phyloP scores from a whole-genome alignment of 2,888 invertebrate genomes.

The Bellardia bayeri region DNA sequence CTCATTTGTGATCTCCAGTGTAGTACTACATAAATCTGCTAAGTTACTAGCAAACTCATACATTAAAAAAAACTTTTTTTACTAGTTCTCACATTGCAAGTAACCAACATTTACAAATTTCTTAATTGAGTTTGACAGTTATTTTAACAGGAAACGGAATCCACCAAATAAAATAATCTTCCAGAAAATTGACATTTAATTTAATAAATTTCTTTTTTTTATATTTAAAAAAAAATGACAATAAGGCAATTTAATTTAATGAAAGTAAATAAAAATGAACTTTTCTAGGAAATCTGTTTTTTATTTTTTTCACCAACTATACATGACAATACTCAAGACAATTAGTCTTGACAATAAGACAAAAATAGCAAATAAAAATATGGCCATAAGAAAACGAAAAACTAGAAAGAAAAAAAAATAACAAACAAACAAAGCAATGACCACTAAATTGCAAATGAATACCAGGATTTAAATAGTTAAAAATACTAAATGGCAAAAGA shows the following conservation, averaged over 20 bases:
- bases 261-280: conserved; percentile 56
- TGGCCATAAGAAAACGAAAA: conserved; percentile 37
- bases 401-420: not conserved
- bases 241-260: conserved; percentile 39
- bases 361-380: conserved; percentile 59
- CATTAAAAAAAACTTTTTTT: not conserved
- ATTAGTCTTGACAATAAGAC: conserved; percentile 66
- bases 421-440: conserved; percentile 42
- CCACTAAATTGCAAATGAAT: conserved; percentile 63
- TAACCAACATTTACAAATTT: conserved; percentile 3
- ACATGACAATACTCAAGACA: conserved; percentile 60
- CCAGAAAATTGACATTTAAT: conserved; percentile 32
- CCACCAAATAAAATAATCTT: not conserved
- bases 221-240: conserved; percentile 10
- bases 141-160: not conserved
- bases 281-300: conserved; percentile 64
- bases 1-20: no score
- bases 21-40: not conserved
- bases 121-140: conserved; percentile 42
- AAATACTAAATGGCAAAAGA: conserved; percentile 42
- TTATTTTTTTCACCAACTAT: conserved; percentile 6
- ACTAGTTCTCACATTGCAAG: not conserved
- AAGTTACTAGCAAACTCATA: no score
- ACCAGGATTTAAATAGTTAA: conserved; percentile 57
- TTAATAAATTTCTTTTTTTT: conserved; percentile 12